Evolutionary conservation across 2,888 invertebrate species (phyloP).

Genomic region (Anagyrus pseudococci): DNA sequence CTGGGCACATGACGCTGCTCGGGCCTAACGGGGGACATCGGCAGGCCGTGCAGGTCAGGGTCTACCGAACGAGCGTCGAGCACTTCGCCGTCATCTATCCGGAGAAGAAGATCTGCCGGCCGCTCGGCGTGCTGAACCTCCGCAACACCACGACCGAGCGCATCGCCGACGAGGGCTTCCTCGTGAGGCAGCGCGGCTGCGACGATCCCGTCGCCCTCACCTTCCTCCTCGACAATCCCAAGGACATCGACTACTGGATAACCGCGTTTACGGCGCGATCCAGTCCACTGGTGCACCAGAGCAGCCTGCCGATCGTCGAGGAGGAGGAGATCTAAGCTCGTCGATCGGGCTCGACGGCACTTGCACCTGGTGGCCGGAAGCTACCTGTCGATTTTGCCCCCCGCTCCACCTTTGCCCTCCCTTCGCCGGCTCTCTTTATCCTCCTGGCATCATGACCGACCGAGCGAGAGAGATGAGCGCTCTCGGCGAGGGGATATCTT

Average conservation of each 20-base stretch:
- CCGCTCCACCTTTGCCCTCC: too few relatives aligned
- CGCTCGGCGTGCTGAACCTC: conserved; percentile 69
- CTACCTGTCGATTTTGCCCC: conserved; percentile 10
- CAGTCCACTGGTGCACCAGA: conserved; percentile 65
- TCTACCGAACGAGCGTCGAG: conserved; percentile 70
- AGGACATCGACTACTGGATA: conserved; percentile 69
- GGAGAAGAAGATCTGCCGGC: conserved; percentile 69
- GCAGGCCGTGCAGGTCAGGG: conserved; percentile 70
- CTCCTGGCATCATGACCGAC: background rate
- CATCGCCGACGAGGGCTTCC: conserved; percentile 63
- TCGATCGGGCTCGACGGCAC: background rate
- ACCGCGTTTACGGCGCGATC: conserved; percentile 66
- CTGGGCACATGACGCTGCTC: conserved; percentile 69
- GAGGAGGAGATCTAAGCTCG: conserved; percentile 66
- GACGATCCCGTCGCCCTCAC: conserved; percentile 69
- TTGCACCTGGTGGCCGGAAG: conserved; percentile 18
- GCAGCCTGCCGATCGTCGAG: conserved; percentile 68
- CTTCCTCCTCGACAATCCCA: conserved; percentile 66
- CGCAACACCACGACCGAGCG: conserved; percentile 68
- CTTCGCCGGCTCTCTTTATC: too few relatives aligned
- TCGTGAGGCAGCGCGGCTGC: conserved; percentile 69
- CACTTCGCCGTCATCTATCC: conserved; percentile 73
- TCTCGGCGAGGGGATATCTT: too few relatives aligned
- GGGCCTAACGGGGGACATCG: conserved; percentile 68
- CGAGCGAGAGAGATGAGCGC: background rate